phyloP scores from a whole-genome alignment of 2,113 vertebrate genomes.

The Apteryx owenii region DNA sequence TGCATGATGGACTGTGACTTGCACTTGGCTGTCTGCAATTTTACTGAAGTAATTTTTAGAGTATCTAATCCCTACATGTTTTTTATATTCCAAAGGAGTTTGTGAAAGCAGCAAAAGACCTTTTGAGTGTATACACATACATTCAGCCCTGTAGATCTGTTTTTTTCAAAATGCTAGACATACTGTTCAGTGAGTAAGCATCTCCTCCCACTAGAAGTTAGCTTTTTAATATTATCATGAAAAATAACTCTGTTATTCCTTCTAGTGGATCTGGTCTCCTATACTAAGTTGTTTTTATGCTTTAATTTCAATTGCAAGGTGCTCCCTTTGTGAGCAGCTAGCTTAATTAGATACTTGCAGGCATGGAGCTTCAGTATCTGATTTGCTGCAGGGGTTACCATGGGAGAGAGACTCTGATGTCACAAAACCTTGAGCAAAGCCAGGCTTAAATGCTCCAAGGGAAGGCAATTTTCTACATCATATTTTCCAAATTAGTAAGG shows the following conservation, averaged over 20 bases:
- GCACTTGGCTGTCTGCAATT: background rate
- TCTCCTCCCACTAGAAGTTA: background rate
- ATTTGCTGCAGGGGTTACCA: background rate
- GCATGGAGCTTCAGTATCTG: background rate
- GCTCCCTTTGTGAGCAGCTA: background rate
- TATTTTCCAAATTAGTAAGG: background rate
- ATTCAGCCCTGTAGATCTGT: background rate
- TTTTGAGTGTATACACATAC: background rate
- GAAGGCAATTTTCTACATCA: background rate
- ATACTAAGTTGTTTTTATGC: background rate
- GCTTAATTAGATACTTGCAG: background rate
- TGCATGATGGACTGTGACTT: background rate
- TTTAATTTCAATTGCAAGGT: background rate
- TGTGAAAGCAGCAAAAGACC: background rate
- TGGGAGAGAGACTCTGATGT: background rate
- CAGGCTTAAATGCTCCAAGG: background rate
- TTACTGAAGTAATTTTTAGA: background rate
- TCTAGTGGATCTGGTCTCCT: background rate
- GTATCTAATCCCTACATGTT: background rate
- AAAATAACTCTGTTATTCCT: background rate
- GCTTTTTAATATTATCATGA: background rate
- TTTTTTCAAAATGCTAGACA: background rate
- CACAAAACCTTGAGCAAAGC: background rate
- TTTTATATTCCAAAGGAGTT: background rate
- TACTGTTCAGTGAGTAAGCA: background rate